phyloP scores from a whole-genome alignment of 2,888 invertebrate species.

The Eledona agricola region DNA sequence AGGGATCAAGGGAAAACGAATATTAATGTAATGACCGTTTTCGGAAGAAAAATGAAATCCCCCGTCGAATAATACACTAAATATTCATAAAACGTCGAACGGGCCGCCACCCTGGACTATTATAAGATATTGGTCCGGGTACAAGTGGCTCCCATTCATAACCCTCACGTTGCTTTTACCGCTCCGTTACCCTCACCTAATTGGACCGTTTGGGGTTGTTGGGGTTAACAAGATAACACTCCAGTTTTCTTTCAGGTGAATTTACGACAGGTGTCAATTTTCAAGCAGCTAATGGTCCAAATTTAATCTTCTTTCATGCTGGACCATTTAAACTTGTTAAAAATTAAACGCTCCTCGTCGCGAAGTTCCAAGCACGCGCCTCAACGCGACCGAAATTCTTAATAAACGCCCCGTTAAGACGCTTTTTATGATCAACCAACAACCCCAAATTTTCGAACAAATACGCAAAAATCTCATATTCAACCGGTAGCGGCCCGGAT shows the following conservation, averaged over 20 bases:
- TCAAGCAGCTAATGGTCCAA: slow-evolving; percentile 41
- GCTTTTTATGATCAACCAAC: too few species aligned
- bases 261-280: slow-evolving; percentile 49
- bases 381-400: slow-evolving; percentile 29
- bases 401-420: slow-evolving; percentile 31
- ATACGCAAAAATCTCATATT: too few species aligned
- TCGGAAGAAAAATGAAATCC: slow-evolving; percentile 16
- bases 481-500: slow-evolving; percentile 7
- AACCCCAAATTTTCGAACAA: slow-evolving; percentile 27
- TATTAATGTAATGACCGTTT: slow-evolving; percentile 17
- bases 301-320: slow-evolving; percentile 38
- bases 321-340: slow-evolving; percentile 36
- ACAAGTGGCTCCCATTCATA: slow-evolving; percentile 49
- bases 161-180: slow-evolving; percentile 49
- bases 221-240: slow-evolving; percentile 56
- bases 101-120: slow-evolving; percentile 47
- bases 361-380: slow-evolving; percentile 21
- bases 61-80: slow-evolving; percentile 40
- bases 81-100: slow-evolving; percentile 51
- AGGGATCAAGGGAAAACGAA: too few species aligned
- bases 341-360: slow-evolving; percentile 11
- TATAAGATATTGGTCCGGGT: slow-evolving; percentile 53
- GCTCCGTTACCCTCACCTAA: slow-evolving; percentile 55
- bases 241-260: slow-evolving; percentile 47
- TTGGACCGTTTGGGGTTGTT: slow-evolving; percentile 55